These are phyloP conservation scores for Alligator mississippiensis DNA, from an alignment of 2,113 vertebrate species.

Conservation along the genomic window DNA sequence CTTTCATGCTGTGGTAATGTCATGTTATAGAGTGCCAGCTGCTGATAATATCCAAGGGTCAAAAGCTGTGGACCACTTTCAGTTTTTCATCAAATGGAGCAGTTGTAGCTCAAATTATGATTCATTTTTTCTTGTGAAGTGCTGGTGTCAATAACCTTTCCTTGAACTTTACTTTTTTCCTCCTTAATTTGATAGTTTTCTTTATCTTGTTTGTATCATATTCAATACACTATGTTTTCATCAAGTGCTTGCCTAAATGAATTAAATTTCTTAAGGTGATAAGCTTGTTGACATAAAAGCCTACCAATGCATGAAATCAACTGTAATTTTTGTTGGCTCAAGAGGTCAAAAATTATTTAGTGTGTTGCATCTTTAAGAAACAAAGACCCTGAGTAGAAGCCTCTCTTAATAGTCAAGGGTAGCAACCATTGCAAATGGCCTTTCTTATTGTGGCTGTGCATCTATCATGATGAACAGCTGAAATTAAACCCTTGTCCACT, in stretches of 20 bases:
- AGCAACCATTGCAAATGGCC: neutral
- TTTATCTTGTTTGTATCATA: conserved; percentile 4
- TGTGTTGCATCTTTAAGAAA: neutral
- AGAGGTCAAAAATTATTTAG: conserved; percentile 13
- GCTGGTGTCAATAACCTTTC: neutral
- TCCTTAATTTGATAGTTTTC: neutral
- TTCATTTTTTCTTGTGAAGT: neutral
- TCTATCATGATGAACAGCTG: conserved; percentile 21
- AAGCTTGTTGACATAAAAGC: neutral
- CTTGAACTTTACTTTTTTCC: neutral
- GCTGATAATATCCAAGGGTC: neutral
- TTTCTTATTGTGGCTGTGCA: neutral
- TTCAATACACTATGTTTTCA: neutral
- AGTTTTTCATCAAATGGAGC: neutral
- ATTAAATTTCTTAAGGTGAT: neutral
- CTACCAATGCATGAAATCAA: neutral
- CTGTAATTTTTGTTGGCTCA: neutral
- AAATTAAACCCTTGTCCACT: conserved; percentile 6
- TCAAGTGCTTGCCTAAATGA: neutral
- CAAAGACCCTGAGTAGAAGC: conserved; percentile 3
- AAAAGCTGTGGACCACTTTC: neutral
- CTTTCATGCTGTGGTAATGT: neutral
- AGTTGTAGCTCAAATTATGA: neutral
- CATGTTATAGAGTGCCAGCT: neutral
- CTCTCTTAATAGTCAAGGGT: conserved; percentile 1